Percentiles rank a stretch among this genome's conserved stretches.
Evolutionary conservation across 2,888 invertebrate genomes (phyloP).

Genomic region (Phoenoteleia sp.): DNA sequence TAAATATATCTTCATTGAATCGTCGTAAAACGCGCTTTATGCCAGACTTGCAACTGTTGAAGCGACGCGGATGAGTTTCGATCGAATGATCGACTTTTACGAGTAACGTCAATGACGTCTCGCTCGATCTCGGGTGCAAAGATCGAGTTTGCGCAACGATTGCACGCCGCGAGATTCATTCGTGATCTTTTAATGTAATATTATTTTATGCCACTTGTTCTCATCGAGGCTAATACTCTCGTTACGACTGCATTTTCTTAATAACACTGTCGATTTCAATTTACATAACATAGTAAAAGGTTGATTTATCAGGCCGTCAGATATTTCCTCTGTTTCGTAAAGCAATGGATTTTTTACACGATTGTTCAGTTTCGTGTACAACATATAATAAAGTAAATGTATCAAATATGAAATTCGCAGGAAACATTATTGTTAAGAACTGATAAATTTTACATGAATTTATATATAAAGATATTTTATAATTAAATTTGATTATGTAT

Average conservation of each 20-base stretch:
- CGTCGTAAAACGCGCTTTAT: constrained; percentile 77
- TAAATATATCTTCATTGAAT: constrained; percentile 77
- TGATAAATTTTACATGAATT: no score
- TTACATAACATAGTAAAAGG: neutral
- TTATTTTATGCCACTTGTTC: constrained; percentile 9
- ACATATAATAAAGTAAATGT: no score
- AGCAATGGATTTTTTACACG: neutral
- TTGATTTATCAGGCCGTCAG: neutral
- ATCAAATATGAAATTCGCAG: no score
- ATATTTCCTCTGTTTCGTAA: neutral
- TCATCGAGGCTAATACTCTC: constrained; percentile 4
- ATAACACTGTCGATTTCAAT: neutral
- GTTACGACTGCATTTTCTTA: constrained; percentile 3
- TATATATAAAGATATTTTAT: no score
- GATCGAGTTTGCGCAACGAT: constrained; percentile 17
- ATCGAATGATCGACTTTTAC: constrained; percentile 61
- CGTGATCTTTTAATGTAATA: neutral
- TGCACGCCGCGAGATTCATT: constrained; percentile 4
- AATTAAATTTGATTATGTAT: no score
- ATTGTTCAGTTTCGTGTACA: no score
- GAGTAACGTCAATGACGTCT: constrained; percentile 31
- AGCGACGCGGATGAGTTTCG: constrained; percentile 66
- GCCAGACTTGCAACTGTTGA: constrained; percentile 72
- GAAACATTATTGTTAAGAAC: no score
- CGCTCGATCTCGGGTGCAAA: constrained; percentile 13